Conservation (phyloP, 2,797 vertebrate species). For the Nasua narica region DNA sequence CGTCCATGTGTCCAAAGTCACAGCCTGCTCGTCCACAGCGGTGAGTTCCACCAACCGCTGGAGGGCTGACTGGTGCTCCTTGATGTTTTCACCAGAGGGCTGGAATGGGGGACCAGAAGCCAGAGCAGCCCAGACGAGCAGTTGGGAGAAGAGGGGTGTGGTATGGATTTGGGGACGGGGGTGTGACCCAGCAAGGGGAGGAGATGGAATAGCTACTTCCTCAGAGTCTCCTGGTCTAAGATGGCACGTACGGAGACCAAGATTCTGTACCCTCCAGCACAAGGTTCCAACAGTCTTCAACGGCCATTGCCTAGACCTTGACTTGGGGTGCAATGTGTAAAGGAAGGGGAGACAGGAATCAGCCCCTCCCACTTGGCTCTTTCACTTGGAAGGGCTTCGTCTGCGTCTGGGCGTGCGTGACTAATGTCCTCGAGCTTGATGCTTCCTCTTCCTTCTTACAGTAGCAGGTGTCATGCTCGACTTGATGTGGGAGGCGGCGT, state of each 20-base stretch:
- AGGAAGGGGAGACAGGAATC: slow-evolving; percentile 21
- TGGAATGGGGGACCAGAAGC: neutral
- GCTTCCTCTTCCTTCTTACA: neutral
- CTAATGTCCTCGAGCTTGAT: slow-evolving; percentile 15
- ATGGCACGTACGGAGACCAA: neutral
- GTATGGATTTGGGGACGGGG: neutral
- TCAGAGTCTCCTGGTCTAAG: neutral
- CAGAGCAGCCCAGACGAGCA: neutral
- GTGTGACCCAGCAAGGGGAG: neutral
- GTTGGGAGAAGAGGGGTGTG: neutral
- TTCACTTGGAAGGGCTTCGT: slow-evolving; percentile 63
- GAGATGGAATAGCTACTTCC: neutral
- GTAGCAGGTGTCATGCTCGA: neutral
- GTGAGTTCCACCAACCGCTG: neutral
- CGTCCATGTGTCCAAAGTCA: neutral
- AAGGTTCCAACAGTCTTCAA: neutral
- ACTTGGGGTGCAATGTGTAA: slow-evolving; percentile 13
- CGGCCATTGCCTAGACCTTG: slow-evolving; percentile 23
- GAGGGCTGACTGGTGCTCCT: neutral
- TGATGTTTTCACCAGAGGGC: neutral
- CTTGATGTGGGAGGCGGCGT: neutral
- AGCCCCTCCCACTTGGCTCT: slow-evolving; percentile 35
- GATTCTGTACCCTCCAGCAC: neutral
- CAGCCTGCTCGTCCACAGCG: neutral
- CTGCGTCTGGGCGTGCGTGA: slow-evolving; percentile 44